Conservation (phyloP, 2,888 invertebrate genomes). For the Coelopa pilipes region DNA sequence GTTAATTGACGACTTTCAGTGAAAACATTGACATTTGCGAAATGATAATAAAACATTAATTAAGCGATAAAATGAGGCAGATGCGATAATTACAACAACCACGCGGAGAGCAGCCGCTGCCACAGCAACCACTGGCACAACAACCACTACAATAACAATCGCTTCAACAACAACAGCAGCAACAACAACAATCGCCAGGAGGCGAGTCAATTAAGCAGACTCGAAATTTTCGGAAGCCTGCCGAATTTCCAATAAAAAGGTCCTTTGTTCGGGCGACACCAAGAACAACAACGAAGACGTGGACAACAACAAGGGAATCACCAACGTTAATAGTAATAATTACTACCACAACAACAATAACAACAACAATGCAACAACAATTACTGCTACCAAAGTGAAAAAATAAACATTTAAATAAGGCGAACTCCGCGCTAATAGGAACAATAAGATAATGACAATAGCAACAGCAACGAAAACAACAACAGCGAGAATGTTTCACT, state of each 20-base stretch:
- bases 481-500: not conserved
- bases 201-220: not conserved
- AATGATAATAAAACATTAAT: too few species aligned
- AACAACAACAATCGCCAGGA: constrained; percentile 1
- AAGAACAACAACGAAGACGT: not conserved
- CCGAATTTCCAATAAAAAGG: not conserved
- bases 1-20: too few species aligned
- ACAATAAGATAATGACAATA: constrained; percentile 15
- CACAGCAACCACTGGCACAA: not conserved
- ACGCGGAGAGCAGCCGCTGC: not conserved
- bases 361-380: not conserved
- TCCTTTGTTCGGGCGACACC: not conserved
- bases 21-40: too few species aligned
- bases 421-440: not conserved
- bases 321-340: too few species aligned
- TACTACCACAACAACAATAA: not conserved
- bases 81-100: not conserved
- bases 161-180: too few species aligned
- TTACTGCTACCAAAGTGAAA: constrained; percentile 10
- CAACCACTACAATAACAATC: not conserved
- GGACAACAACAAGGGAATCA: not conserved
- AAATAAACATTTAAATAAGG: not conserved
- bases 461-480: not conserved
- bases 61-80: not conserved
- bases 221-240: not conserved